A percentile compares a stretch with the other conserved stretches of the same genome.
These are phyloP conservation scores for Ctenosaura bakeri DNA, from an alignment of 2,797 vertebrate genomes.

Conservation along the genomic window DNA sequence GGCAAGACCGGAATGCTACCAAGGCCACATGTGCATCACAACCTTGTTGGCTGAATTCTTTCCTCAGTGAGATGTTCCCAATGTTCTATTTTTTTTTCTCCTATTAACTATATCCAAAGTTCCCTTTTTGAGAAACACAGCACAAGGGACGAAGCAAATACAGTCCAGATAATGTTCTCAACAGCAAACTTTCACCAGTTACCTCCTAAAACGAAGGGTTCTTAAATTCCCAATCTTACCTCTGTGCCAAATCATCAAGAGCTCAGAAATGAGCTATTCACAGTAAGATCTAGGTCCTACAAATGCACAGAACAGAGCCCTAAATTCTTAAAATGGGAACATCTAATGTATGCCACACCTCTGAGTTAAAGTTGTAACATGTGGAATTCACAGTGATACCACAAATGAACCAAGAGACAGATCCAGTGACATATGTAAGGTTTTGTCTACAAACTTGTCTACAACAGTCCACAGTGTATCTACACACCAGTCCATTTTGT, in stretches of 20 bases:
- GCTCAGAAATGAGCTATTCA: background rate
- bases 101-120: background rate
- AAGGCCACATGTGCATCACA: fast-evolving
- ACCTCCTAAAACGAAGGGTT: background rate
- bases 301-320: background rate
- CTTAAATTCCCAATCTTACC: background rate
- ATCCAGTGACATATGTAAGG: background rate
- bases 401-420: background rate
- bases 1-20: slow-evolving; percentile 6
- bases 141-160: background rate
- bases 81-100: background rate
- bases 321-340: background rate
- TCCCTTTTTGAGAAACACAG: background rate
- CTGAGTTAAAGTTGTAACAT: background rate
- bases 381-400: background rate
- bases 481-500: background rate
- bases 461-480: background rate
- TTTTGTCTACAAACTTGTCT: background rate
- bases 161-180: background rate
- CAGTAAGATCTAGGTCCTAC: background rate
- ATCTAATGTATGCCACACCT: background rate
- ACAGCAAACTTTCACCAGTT: background rate
- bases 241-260: background rate
- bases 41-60: background rate
- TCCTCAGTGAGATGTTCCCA: background rate